Evolutionary conservation across 1,140 invertebrate species (phyloP), one percentile per base, ranked within the genome.

Genomic region (Leguminivora glycinivorella): DNA sequence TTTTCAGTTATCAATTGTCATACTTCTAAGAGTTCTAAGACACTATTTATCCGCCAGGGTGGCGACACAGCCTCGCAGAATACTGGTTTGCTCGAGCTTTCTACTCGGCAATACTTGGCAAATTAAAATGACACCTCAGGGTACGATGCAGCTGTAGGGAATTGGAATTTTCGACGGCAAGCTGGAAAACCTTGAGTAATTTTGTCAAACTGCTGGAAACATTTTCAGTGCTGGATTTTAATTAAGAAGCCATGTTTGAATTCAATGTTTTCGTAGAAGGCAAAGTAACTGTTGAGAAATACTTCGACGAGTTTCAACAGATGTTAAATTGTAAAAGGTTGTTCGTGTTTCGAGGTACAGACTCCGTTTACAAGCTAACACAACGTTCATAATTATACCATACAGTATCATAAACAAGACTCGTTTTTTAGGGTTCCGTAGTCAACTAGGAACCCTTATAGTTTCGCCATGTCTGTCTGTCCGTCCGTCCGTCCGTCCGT

Each of bases 161-260:
- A 31, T 63, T 63, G 14, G 58, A 31, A 34, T 63, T 34, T 63
- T 63, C 58, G 29, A 31, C 31, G 58, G 25, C 25, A 63, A 1
- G 9, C 58, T 63, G 26, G 12, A 26, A 63, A 29, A 17, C 58
- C 26, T 22, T 2, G 47, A 6, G 29, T 29, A 63, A 63, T 63
- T 63, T 17, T 19, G n/a, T 29, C 26, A 63, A 63, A 63, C 58
- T 58, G 56, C 56, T 58, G 24, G 56, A 2, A 31, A 14, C 14
- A 22, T 29, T 63, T 63, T 17, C 58, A 17, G 29, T 34, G 29
- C 25, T 7, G 19, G 47, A 22, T 22, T 63, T 58, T 63, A 63
- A 63, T 63, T 63, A 63, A 34, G 12, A 63, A 2, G 58, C 22
- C 22, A 29, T 63, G 25, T 63, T 22, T 29, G 9, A 29, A 9